Evolutionary conservation across 2,888 invertebrate species (phyloP).

Genomic region (Synergus laeviventris): DNA sequence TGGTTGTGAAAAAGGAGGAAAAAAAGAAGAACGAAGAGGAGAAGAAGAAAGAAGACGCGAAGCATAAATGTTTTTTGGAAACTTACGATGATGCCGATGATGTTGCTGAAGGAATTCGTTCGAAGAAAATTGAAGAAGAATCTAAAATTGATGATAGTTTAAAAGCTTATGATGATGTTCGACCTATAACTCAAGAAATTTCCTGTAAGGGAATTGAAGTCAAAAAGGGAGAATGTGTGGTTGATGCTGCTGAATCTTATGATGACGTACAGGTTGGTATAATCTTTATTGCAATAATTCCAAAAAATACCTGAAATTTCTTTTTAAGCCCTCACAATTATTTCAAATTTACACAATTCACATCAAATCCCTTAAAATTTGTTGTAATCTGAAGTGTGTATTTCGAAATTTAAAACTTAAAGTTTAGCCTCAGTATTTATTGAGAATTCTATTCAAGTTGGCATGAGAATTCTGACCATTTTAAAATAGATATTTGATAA

Average conservation of each 20-base stretch:
- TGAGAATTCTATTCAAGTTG: too few species aligned
- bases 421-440: too few species aligned
- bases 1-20: conserved; percentile 45
- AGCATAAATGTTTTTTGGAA: conserved; percentile 42
- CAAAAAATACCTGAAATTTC: background rate
- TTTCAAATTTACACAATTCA: background rate
- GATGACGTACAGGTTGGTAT: conserved; percentile 45
- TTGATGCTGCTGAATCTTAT: conserved; percentile 39
- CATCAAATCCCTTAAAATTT: background rate
- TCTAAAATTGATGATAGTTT: conserved; percentile 4
- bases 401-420: too few species aligned
- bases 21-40: conserved; percentile 41
- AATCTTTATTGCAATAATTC: background rate
- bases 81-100: conserved; percentile 66
- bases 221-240: conserved; percentile 45
- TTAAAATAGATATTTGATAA: background rate
- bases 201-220: conserved; percentile 2
- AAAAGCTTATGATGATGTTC: conserved; percentile 51
- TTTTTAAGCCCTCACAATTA: background rate
- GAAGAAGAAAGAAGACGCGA: conserved; percentile 49
- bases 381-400: too few species aligned
- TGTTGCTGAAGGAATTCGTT: background rate
- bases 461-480: too few species aligned
- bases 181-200: conserved; percentile 16
- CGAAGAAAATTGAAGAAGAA: conserved; percentile 16